Evolutionary conservation across 2,797 vertebrate species (phyloP), one percentile per base, ranked within the genome.

Genomic region (Cirrhinus mrigala): DNA sequence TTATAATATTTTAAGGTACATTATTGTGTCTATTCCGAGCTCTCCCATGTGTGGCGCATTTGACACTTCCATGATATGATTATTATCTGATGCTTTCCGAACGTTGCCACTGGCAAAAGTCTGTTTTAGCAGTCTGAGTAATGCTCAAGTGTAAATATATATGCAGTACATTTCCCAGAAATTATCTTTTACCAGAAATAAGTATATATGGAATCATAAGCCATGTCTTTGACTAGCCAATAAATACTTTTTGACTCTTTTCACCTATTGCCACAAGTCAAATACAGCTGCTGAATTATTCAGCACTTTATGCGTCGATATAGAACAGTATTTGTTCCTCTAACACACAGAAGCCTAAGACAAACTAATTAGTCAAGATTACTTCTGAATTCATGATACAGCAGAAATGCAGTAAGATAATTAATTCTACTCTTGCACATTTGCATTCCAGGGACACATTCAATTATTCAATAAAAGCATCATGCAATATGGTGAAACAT

Each of bases 381-480:
- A 29, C 50, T 54, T 37, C 64, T 84, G 82, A 84, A 69, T 40
- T 84, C 74, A 69, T 29, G 74, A 84, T 46, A 22, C 82, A 77
- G 81, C 81, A 75, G 71, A 83, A 83, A 83, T 56, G 29, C 48
- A 54, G 29, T 44, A 12, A 48, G 62, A 46, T 76, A 69, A 81
- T 69, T 70, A 60, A 56, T 48, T 74, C 22, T 40, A 68, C 56
- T 66, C 74, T 56, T 37, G 54, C 27, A 56, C 71, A 81, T 88
- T 79, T 22, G n/a, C 69, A 74, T 64, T 69, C 74, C 70, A 62
- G 58, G 62, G 79, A 84, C 11, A 18, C 46, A 44, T 85, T 87
- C 80, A 81, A 37, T 83, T 75, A 86, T 86, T 83, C 66, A 78
- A 82, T 70, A 78, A 82, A 83, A 79, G 66, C 80, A 79, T 75